Conservation (phyloP, 2,113 vertebrate genomes). For the Chionodraco myersi region DNA sequence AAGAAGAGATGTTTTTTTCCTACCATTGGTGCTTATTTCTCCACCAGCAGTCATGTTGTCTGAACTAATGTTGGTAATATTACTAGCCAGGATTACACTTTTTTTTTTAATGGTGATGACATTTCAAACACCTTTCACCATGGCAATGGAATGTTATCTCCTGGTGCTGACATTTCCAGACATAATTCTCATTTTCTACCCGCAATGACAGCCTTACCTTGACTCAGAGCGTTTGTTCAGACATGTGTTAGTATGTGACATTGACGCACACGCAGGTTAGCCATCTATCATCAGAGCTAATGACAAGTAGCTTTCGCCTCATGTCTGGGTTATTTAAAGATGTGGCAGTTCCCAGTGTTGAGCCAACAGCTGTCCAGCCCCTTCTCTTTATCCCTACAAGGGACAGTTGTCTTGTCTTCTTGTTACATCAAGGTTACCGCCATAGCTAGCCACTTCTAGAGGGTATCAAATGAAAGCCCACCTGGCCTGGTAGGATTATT, state of each 20-base stretch:
- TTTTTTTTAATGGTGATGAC: constrained; percentile 12
- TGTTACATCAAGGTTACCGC: constrained; percentile 73
- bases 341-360: constrained; percentile 36
- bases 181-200: not conserved
- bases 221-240: not conserved
- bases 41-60: constrained; percentile 16
- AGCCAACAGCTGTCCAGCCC: constrained; percentile 62
- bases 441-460: constrained; percentile 52
- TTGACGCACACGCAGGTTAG: constrained; percentile 31
- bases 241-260: constrained; percentile 5
- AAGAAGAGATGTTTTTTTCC: not conserved
- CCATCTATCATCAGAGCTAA: constrained; percentile 39
- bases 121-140: not conserved
- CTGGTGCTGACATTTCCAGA: not conserved
- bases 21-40: constrained; percentile 3
- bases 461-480: constrained; percentile 73
- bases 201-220: not conserved
- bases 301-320: constrained; percentile 17
- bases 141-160: constrained; percentile 26
- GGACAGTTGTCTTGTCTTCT: constrained; percentile 69
- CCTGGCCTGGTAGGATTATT: constrained; percentile 62
- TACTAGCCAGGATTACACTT: constrained; percentile 31
- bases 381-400: constrained; percentile 64
- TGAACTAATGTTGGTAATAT: constrained; percentile 18
- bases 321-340: constrained; percentile 63